A percentile compares a stretch with the other conserved stretches of the same genome.
Conservation (phyloP, 2,113 vertebrate species). For the Saguinus midas region DNA sequence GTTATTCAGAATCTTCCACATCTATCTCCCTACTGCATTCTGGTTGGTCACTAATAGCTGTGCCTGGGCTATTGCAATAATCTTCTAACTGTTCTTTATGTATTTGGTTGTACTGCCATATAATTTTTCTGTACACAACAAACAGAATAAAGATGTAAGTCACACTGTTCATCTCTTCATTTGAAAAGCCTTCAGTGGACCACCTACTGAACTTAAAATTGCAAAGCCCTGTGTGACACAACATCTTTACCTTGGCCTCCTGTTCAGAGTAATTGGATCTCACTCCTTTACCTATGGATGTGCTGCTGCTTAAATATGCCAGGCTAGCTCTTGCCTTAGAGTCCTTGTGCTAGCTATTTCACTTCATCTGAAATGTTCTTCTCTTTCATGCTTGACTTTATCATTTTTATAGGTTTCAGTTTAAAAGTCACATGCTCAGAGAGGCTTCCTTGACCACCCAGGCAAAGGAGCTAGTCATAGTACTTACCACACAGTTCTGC, state of each 20-base stretch:
- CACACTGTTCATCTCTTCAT: not conserved
- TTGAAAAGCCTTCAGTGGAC: not conserved
- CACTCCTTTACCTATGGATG: not conserved
- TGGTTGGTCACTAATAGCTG: not conserved
- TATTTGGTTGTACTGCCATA: not conserved
- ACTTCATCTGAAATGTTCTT: not conserved
- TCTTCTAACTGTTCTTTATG: not conserved
- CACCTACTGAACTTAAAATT: not conserved
- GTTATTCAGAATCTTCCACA: not conserved
- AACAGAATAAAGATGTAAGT: not conserved
- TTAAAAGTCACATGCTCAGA: not conserved
- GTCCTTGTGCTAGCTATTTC: not conserved
- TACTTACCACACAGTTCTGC: not conserved
- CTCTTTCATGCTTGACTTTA: not conserved
- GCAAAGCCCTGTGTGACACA: not conserved
- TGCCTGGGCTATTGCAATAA: not conserved
- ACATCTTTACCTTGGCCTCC: not conserved
- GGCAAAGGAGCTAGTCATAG: not conserved
- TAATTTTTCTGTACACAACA: not conserved
- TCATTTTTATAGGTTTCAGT: not conserved
- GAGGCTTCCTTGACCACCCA: not conserved
- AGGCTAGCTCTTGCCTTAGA: not conserved
- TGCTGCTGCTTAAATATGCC: not conserved
- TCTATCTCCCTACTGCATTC: not conserved
- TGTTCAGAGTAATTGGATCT: not conserved